Evolutionary conservation across 2,888 invertebrate genomes (phyloP), one percentile per base, ranked within the genome.

Genomic region (Merodon equestris): DNA sequence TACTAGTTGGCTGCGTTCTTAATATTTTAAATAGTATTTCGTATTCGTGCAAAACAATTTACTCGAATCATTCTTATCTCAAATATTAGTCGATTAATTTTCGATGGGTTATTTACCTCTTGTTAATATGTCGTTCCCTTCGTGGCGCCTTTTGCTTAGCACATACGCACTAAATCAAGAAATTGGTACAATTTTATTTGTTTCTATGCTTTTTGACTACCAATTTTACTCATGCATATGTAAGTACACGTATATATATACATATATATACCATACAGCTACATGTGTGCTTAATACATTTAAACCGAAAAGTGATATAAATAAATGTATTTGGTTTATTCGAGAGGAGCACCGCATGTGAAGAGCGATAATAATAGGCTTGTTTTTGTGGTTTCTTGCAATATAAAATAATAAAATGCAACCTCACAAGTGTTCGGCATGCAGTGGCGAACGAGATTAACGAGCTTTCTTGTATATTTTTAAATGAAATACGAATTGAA

Each of bases 311-410:
- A 45, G 58, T 38, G 71, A 60, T 64, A 76, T 71, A 76, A 66
- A 76, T 66, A 71, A 71, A 70, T 57, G 56, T 45, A 61, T n/a
- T 38, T 50, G 50, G 34, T 51, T 63, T 54, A 42, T 58, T 68
- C 13, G 13, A 67, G 54, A 47, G 50, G 47, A 63, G 18, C 38
- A 66, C 34, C 42, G 34, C n/a, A 47, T 40, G 13, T 18, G 61
- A 53, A 54, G 45, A 66, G 47, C 38, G 34, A 70, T 63, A 58
- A 75, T 64, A 48, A 63, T 14, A 38, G 13, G 40, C 36, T 70
- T 70, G 27, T 40, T 57, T 70, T 44, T 15, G 27, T 17, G 56
- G 47, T 45, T 63, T 14, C 40, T 12, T 47, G 18, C 38, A 56
- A 44, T 50, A 18, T 54, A 27, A 27, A 27, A 27, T 7, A 27